Percentiles rank a stretch among this genome's conserved stretches.
These are phyloP conservation scores for Leucophenga montana DNA, from an alignment of 2,888 invertebrate species.

Conservation along the genomic window DNA sequence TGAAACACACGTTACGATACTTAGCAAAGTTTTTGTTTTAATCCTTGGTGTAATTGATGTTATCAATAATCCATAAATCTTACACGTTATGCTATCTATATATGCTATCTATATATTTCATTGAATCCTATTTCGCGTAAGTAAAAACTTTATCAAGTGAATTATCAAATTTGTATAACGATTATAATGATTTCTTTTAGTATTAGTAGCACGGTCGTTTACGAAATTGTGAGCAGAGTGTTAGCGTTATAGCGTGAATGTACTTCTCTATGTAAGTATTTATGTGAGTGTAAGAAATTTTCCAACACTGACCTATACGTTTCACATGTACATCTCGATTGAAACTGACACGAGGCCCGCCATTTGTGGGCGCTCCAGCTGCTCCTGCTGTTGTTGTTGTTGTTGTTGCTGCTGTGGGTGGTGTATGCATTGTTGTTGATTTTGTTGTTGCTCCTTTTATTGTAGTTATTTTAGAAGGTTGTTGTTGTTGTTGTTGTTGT, in stretches of 20 bases:
- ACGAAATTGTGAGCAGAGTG: not conserved
- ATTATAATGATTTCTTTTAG: slow-evolving; percentile 37
- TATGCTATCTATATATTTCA: too few species aligned
- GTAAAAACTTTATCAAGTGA: slow-evolving; percentile 21
- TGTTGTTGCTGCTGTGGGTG: slow-evolving; percentile 38
- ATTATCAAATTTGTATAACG: slow-evolving; percentile 36
- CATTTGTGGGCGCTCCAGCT: slow-evolving; percentile 67
- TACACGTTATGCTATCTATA: too few species aligned
- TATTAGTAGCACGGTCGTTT: slow-evolving; percentile 37
- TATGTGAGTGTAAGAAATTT: slow-evolving; percentile 38
- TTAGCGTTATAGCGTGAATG: too few species aligned
- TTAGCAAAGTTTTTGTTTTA: too few species aligned
- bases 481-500: slow-evolving; percentile 30
- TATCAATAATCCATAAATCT: too few species aligned
- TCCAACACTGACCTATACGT: slow-evolving; percentile 83
- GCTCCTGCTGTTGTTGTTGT: slow-evolving; percentile 40
- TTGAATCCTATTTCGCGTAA: too few species aligned
- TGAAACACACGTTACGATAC: too few species aligned
- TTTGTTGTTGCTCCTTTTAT: slow-evolving; percentile 19
- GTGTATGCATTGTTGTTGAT: slow-evolving; percentile 27
- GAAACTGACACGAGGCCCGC: slow-evolving; percentile 87
- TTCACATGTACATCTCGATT: slow-evolving; percentile 93
- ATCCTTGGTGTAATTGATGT: too few species aligned
- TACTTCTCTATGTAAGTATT: too few species aligned
- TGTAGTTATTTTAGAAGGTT: slow-evolving; percentile 39